Evolutionary conservation across 2,113 vertebrate species (phyloP), one percentile per base, ranked within the genome.

Genomic region (Amphiprion percula): DNA sequence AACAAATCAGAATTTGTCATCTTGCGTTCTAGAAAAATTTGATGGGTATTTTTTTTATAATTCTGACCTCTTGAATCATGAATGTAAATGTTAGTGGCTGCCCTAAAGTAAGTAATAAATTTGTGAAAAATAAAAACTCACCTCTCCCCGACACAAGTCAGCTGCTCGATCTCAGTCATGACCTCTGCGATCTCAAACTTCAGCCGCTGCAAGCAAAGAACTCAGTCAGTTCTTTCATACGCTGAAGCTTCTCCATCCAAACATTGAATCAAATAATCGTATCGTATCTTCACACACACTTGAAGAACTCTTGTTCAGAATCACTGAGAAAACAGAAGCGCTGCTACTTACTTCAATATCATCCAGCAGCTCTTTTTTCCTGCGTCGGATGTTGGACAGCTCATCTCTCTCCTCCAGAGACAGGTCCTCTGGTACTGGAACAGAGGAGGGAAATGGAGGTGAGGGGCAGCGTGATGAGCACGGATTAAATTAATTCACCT

Each of bases 111-210:
- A 41, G 8, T 7, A 41, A 41, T 41, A 8, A 41, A 8, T 41
- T 11, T 4, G 4, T 10, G 10, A 41, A 41, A 5, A 44, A 39
- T 9, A 1, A 19, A 23, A 72, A 49, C 93, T 94, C 87, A 99
- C 98, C 97, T 99, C 87, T 99, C 98, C 47, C 98, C 98, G 24
- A 96, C 96, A 19, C 96, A 98, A 12, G 97, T 98, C 52, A 99
- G 94, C 88, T 96, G 98, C 94, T 99, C 97, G 0, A 99, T 99
- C 92, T 99, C 98, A 0, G 97, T 99, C 98, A 99, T 99, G 44
- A 99, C 98, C 83, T 99, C 98, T 0, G 97, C 96, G 19, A 99
- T 99, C 90, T 99, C 98, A 82, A 97, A 97, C 90, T 99, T 99
- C 94, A 99, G 92, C 90, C 97, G 95, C 98, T 99, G 95, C 62